These are phyloP conservation scores for Sarcoramphus papa DNA, from an alignment of 2,797 vertebrate species.

Conservation along the genomic window DNA sequence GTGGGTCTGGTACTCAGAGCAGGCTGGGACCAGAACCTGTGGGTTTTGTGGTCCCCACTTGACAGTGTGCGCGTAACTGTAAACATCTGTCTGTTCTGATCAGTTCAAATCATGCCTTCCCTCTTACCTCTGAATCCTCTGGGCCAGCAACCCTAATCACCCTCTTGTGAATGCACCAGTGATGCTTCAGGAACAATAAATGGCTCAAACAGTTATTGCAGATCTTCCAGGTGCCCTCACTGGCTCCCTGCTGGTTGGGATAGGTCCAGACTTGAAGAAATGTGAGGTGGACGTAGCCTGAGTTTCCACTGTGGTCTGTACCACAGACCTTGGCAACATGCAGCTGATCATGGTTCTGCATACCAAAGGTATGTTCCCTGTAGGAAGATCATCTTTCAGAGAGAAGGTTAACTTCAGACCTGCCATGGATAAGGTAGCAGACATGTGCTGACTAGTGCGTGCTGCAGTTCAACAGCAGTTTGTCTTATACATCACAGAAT, in stretches of 20 bases:
- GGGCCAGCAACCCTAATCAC: background rate
- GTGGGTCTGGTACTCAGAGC: background rate
- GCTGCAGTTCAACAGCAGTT: background rate
- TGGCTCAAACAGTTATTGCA: background rate
- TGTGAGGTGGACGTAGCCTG: background rate
- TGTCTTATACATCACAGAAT: background rate
- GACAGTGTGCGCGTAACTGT: fast-evolving
- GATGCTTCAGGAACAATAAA: background rate
- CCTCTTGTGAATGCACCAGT: background rate
- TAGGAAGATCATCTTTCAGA: background rate
- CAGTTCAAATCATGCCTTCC: background rate
- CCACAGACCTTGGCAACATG: background rate
- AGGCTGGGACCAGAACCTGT: background rate
- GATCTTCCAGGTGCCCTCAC: background rate
- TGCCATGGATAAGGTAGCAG: background rate
- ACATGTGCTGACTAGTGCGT: background rate
- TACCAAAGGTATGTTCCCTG: background rate
- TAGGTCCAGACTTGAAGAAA: background rate
- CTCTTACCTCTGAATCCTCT: background rate
- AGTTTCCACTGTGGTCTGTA: background rate
- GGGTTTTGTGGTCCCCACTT: background rate
- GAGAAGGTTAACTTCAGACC: background rate
- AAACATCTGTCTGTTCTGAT: background rate
- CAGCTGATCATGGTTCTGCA: background rate
- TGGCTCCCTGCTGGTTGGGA: background rate